phyloP scores from a whole-genome alignment of 2,888 invertebrate genomes.

The Caenorhabditis plicata region DNA sequence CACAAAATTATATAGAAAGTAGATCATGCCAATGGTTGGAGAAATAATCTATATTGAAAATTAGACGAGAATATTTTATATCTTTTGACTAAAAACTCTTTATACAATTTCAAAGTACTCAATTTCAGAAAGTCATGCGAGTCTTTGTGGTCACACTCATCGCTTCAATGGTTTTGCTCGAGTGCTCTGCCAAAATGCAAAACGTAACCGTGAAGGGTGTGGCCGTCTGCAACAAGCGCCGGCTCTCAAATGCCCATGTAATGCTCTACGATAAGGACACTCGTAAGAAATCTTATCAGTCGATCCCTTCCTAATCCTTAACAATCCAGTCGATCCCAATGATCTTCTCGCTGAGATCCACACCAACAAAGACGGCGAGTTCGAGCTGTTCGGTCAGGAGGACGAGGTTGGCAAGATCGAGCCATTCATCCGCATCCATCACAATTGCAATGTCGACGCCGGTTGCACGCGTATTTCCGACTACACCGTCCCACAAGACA shows the following conservation, averaged over 20 bases:
- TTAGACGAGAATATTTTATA: no score
- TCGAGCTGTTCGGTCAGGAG: slow-evolving; percentile 46
- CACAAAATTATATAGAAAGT: no score
- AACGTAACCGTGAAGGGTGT: slow-evolving; percentile 51
- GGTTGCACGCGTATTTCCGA: slow-evolving; percentile 35
- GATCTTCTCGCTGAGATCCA: slow-evolving; percentile 43
- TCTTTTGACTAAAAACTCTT: no score
- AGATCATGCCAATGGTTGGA: no score
- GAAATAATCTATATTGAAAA: no score
- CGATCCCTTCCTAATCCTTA: neutral
- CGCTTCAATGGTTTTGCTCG: no score
- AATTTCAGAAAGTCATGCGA: no score
- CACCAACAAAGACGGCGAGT: slow-evolving; percentile 50
- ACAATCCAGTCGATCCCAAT: slow-evolving; percentile 47
- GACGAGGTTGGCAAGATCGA: slow-evolving; percentile 53
- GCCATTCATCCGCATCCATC: slow-evolving; percentile 46
- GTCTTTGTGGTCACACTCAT: no score
- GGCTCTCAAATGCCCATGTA: slow-evolving; percentile 43
- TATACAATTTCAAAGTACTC: no score
- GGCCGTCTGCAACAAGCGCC: slow-evolving; percentile 47
- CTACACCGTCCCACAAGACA: slow-evolving; percentile 37
- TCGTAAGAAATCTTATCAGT: slow-evolving; percentile 21
- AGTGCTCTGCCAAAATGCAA: slow-evolving; percentile 29
- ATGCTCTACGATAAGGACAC: slow-evolving; percentile 49
- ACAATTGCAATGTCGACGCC: slow-evolving; percentile 46